Evolutionary conservation across 2,797 vertebrate species (phyloP).

Genomic region (Lutjanus argentimaculatus): DNA sequence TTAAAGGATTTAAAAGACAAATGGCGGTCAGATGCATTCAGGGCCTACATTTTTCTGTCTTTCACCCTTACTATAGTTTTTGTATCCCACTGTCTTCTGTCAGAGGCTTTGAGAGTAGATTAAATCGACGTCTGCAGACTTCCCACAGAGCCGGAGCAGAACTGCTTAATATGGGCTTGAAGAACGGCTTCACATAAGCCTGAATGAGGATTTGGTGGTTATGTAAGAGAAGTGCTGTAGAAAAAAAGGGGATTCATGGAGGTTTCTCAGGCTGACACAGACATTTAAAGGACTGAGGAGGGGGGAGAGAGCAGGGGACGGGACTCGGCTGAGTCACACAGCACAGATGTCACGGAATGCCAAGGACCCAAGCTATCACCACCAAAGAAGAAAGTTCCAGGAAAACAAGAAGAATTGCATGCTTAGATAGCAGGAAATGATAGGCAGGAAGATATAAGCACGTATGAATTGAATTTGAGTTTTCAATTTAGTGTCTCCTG

Average conservation of each 20-base stretch:
- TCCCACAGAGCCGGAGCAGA: slow-evolving; percentile 45
- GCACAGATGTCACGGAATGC: slow-evolving; percentile 2
- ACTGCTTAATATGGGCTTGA: slow-evolving; percentile 59
- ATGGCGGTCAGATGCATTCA: background rate
- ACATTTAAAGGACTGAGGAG: background rate
- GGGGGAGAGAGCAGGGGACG: background rate
- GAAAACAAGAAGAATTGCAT: slow-evolving; percentile 14
- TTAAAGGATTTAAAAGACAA: background rate
- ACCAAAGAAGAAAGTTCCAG: slow-evolving; percentile 13
- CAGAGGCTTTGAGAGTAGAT: slow-evolving; percentile 60
- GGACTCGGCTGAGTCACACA: slow-evolving; percentile 40
- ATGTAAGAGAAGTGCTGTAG: slow-evolving; percentile 62
- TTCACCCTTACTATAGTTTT: slow-evolving; percentile 14
- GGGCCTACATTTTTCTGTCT: background rate
- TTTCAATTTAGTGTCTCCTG: no score
- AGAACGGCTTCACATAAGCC: slow-evolving; percentile 61
- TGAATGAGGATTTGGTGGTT: slow-evolving; percentile 71
- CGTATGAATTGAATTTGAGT: background rate
- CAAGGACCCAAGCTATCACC: background rate
- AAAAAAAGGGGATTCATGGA: slow-evolving; percentile 43
- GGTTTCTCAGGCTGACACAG: slow-evolving; percentile 52
- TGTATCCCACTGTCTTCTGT: slow-evolving; percentile 41
- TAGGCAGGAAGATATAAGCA: slow-evolving; percentile 1
- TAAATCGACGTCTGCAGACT: slow-evolving; percentile 58
- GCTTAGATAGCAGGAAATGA: slow-evolving; percentile 1